phyloP scores from a whole-genome alignment of 2,888 invertebrate genomes.

The Lumbricus terrestris region DNA sequence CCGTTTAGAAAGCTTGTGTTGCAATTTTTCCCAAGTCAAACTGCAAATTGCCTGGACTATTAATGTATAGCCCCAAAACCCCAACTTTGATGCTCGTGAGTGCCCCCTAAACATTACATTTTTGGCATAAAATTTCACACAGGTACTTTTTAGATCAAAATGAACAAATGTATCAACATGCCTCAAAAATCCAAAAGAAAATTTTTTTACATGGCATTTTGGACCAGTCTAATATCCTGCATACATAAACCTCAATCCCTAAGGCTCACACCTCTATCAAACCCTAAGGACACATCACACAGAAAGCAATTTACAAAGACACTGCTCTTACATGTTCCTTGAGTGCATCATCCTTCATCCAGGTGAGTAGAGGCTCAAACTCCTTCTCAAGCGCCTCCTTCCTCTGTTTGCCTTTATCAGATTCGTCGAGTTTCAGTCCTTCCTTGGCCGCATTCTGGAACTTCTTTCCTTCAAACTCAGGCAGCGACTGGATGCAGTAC shows the following conservation, averaged over 20 bases:
- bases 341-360: constrained; percentile 79
- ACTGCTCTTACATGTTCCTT: constrained; percentile 68
- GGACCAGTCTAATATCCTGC: too few relatives aligned
- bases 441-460: constrained; percentile 98
- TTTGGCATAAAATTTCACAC: too few relatives aligned
- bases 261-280: neutral
- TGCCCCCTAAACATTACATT: too few relatives aligned
- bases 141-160: too few relatives aligned
- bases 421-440: constrained; percentile 79
- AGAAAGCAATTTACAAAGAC: neutral
- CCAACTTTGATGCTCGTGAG: too few relatives aligned
- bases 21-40: too few relatives aligned
- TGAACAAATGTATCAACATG: too few relatives aligned
- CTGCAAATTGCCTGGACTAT: too few relatives aligned
- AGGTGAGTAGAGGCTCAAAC: constrained; percentile 85
- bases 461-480: constrained; percentile 97
- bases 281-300: neutral
- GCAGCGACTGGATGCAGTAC: constrained; percentile 87
- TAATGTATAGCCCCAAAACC: too few relatives aligned
- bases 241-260: neutral
- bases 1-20: too few relatives aligned
- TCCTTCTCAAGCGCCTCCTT: constrained; percentile 73
- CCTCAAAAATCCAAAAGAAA: too few relatives aligned
- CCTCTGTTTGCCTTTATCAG: constrained; percentile 70
- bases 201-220: too few relatives aligned